These are phyloP conservation scores for Caradrina kadenii DNA, from an alignment of 2,888 invertebrate genomes.

Conservation along the genomic window DNA sequence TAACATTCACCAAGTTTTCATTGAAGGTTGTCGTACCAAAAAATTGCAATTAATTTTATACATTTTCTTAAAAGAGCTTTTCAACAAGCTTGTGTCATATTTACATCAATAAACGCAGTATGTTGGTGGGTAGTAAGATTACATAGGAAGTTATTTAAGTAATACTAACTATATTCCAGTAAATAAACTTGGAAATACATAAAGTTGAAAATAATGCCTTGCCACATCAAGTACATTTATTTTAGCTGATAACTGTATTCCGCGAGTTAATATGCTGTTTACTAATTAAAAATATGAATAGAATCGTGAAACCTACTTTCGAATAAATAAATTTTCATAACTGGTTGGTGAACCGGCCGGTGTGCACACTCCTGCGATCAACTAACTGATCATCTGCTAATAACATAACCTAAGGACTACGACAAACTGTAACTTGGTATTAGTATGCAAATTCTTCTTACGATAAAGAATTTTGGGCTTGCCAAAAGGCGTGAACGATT, in stretches of 20 bases:
- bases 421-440: conserved; percentile 1
- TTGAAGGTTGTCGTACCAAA: neutral
- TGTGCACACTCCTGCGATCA: conserved; percentile 18
- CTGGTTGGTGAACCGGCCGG: conserved; percentile 32
- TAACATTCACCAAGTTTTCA: neutral
- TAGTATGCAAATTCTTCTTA: neutral
- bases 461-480: neutral
- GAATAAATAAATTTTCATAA: conserved; percentile 49
- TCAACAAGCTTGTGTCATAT: neutral
- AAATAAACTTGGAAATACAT: neutral
- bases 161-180: neutral
- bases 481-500: neutral
- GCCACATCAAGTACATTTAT: neutral
- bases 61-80: neutral
- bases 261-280: conserved; percentile 12
- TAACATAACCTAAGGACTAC: conserved; percentile 16
- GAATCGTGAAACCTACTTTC: conserved; percentile 55
- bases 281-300: conserved; percentile 52
- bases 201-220: neutral
- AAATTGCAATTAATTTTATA: neutral
- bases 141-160: neutral
- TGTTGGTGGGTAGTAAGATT: neutral
- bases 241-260: conserved; percentile 39
- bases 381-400: conserved; percentile 9
- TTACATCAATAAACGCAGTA: neutral